A percentile compares a stretch with the other conserved stretches of the same genome.
Evolutionary conservation across 2,113 vertebrate genomes (phyloP).

Genomic region (Toxotes jaculatrix): DNA sequence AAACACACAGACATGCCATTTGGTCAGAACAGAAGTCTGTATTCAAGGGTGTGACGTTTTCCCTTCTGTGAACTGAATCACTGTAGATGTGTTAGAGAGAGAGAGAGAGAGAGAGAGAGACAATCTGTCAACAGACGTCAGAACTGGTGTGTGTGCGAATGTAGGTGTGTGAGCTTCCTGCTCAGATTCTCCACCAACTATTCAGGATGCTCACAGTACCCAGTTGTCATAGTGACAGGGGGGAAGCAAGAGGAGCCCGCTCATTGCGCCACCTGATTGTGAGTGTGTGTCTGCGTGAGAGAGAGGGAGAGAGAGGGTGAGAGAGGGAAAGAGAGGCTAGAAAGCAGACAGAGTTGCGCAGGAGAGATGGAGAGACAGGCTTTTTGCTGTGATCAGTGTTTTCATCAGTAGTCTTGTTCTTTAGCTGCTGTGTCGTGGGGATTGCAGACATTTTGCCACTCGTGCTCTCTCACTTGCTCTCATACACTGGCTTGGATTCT

Average conservation of each 20-base stretch:
- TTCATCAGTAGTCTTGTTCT: conserved; percentile 68
- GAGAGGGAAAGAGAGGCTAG: conserved; percentile 53
- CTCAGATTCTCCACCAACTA: conserved; percentile 65
- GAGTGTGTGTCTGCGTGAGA: conserved; percentile 46
- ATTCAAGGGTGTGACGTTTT: conserved; percentile 48
- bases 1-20: conserved; percentile 36
- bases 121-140: conserved; percentile 59
- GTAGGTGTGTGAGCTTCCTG: conserved; percentile 66
- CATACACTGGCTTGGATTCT: conserved; percentile 45
- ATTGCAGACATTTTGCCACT: conserved; percentile 59
- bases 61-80: conserved; percentile 51
- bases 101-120: conserved; percentile 5
- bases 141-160: conserved; percentile 30
- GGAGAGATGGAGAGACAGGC: conserved; percentile 67
- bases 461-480: not conserved
- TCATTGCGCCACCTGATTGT: conserved; percentile 77
- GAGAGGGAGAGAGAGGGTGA: conserved; percentile 29
- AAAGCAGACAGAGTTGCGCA: conserved; percentile 72
- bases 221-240: conserved; percentile 87
- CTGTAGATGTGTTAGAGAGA: conserved; percentile 34
- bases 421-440: conserved; percentile 45
- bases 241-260: conserved; percentile 70
- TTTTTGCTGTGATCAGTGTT: conserved; percentile 77
- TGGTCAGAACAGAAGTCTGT: conserved; percentile 59
- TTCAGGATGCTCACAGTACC: conserved; percentile 70